Conservation (phyloP, 2,113 vertebrate genomes). For the Agapornis roseicollis region DNA sequence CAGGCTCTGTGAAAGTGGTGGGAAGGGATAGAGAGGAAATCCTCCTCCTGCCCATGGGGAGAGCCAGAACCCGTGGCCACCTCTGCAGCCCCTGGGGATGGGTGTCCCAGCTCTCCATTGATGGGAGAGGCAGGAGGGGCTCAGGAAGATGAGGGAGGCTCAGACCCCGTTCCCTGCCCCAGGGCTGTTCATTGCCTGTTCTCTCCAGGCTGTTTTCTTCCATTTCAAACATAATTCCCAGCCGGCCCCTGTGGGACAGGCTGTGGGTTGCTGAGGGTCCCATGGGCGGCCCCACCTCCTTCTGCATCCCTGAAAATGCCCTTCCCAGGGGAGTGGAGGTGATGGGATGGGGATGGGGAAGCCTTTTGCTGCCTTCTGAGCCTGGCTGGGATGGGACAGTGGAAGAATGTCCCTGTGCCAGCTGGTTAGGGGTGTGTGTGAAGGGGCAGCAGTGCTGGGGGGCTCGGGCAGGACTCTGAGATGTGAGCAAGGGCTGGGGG, state of each 20-base stretch:
- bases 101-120: background rate
- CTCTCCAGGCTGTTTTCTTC: background rate
- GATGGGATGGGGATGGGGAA: background rate
- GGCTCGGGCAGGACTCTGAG: background rate
- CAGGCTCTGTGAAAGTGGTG: background rate
- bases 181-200: background rate
- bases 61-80: background rate
- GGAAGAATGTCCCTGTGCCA: fast-evolving
- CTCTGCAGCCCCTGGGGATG: fast-evolving
- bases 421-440: too few species aligned
- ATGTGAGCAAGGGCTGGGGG: background rate
- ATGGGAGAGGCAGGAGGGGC: background rate
- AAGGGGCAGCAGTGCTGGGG: background rate
- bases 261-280: background rate
- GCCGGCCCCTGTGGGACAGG: background rate
- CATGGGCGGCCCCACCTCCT: background rate
- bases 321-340: background rate
- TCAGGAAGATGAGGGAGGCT: background rate
- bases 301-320: background rate
- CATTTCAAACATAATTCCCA: fast-evolving
- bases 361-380: background rate
- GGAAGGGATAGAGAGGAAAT: background rate
- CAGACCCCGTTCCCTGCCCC: background rate
- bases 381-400: background rate
- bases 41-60: fast-evolving